These are phyloP conservation scores for Diaprepes abbreviatus DNA, from an alignment of 2,888 invertebrate genomes.

Conservation along the genomic window DNA sequence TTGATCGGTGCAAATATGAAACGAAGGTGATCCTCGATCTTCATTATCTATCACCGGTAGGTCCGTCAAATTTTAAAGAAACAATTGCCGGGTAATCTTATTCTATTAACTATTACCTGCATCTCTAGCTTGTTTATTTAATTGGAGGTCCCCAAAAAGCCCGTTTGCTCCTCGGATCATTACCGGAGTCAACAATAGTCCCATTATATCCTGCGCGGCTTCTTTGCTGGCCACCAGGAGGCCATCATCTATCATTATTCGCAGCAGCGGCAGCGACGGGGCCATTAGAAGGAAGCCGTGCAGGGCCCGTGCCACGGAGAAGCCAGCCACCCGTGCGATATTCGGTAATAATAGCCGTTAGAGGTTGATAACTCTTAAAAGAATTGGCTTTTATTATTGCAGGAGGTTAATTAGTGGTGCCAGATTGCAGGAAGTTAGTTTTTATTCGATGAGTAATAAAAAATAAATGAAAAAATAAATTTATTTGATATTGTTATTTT, in stretches of 20 bases:
- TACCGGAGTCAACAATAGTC: conserved; percentile 32
- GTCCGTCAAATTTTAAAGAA: neutral
- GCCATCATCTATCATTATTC: conserved; percentile 38
- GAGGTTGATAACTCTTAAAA: conserved; percentile 39
- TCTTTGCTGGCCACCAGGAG: conserved; percentile 40
- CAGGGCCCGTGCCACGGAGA: conserved; percentile 39
- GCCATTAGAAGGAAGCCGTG: conserved; percentile 43
- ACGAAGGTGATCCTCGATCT: no score
- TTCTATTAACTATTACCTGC: neutral
- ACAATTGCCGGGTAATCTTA: neutral
- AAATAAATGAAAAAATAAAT: no score
- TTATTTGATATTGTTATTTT: no score
- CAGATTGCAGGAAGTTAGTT: neutral
- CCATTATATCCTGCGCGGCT: conserved; percentile 38
- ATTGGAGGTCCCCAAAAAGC: conserved; percentile 29
- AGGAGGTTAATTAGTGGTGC: conserved; percentile 7
- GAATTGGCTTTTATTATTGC: neutral
- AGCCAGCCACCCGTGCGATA: conserved; percentile 46
- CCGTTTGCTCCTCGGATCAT: neutral
- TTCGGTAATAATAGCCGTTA: conserved; percentile 42
- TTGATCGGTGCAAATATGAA: no score
- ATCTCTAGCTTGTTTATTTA: conserved; percentile 22
- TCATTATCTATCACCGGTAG: no score
- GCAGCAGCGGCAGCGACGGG: conserved; percentile 33
- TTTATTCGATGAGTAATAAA: neutral